A percentile compares a stretch with the other conserved stretches of the same genome.
phyloP scores from a whole-genome alignment of 2,113 vertebrate species.

The Microtus richardsoni region DNA sequence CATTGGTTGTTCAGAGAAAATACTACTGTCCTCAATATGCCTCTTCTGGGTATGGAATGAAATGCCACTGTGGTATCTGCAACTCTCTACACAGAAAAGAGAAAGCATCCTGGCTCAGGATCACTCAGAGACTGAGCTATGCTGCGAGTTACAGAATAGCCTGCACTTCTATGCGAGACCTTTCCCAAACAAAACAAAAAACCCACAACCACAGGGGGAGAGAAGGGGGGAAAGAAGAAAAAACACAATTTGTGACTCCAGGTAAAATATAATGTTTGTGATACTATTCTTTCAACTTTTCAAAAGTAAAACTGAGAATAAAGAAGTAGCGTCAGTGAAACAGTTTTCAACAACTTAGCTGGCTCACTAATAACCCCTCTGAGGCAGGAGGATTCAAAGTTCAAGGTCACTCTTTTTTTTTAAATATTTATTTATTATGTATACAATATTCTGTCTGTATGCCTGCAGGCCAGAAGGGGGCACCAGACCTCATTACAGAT shows the following conservation, averaged over 20 bases:
- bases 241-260: not conserved
- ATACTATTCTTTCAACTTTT: not conserved
- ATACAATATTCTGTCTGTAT: too few relatives aligned
- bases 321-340: not conserved
- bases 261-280: not conserved
- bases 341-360: not conserved
- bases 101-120: not conserved
- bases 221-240: not conserved
- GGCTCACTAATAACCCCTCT: not conserved
- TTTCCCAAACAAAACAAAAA: not conserved
- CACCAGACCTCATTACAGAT: too few relatives aligned
- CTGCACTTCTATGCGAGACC: not conserved
- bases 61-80: not conserved
- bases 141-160: not conserved
- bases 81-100: not conserved
- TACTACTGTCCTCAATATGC: not conserved
- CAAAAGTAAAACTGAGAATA: slow-evolving; percentile 4
- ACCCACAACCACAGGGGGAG: not conserved
- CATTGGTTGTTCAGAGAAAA: not conserved
- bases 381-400: not conserved
- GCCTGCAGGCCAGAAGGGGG: too few relatives aligned
- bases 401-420: not conserved
- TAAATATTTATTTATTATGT: too few relatives aligned
- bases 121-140: not conserved
- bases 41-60: not conserved